phyloP scores from a whole-genome alignment of 1,140 invertebrate species.

The Triops longicaudatus region DNA sequence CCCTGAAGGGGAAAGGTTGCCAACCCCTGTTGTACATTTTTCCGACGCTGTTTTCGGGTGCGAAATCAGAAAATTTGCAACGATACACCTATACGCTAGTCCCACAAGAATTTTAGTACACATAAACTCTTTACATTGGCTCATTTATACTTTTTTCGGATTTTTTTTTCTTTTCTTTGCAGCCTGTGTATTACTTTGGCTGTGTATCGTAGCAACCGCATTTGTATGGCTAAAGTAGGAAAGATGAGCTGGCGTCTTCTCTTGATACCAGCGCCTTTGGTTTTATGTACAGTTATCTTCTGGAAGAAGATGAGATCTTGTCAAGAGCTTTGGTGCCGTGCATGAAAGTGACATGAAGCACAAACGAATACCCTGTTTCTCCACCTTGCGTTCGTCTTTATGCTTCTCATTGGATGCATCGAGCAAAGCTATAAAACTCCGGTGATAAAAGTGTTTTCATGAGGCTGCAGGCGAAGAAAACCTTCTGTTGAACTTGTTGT shows the following conservation, averaged over 20 bases:
- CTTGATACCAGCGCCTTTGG: neutral
- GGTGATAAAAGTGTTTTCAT: neutral
- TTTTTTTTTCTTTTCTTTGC: too few species aligned
- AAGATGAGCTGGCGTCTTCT: neutral
- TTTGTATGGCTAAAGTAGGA: neutral
- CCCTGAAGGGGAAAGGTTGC: too few species aligned
- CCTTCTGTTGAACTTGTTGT: neutral
- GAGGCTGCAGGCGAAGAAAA: neutral
- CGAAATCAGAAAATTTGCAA: too few species aligned
- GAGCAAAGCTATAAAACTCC: neutral
- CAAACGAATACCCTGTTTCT: neutral
- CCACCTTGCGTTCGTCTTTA: neutral
- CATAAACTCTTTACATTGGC: too few species aligned
- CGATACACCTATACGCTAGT: too few species aligned
- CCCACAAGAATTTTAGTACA: too few species aligned
- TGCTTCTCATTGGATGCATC: neutral
- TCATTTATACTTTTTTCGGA: too few species aligned
- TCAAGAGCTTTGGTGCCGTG: neutral
- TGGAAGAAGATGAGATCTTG: neutral
- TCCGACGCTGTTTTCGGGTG: too few species aligned
- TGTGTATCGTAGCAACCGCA: neutral
- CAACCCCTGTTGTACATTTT: too few species aligned
- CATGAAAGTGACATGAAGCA: conserved; percentile 11
- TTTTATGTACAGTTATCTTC: neutral
- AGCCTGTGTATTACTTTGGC: neutral